phyloP scores from a whole-genome alignment of 2,888 invertebrate species.

The Poecilobothrus nobilitatus region DNA sequence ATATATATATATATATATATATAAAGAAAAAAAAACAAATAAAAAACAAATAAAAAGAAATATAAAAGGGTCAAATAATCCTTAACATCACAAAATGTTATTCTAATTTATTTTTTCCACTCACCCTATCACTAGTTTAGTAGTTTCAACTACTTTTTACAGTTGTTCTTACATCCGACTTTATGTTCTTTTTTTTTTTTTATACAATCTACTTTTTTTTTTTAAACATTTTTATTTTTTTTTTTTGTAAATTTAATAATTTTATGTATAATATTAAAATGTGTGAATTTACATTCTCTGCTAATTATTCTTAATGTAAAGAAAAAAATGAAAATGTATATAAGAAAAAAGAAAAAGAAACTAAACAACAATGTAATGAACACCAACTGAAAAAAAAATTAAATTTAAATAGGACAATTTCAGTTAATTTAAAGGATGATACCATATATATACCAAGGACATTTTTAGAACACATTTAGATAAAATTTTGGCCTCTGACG shows the following conservation, averaged over 20 bases:
- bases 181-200: too few species aligned
- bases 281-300: neutral
- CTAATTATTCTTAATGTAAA: neutral
- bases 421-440: neutral
- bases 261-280: slow-evolving; percentile 2
- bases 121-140: neutral
- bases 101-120: neutral
- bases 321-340: neutral
- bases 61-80: neutral
- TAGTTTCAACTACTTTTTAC: too few species aligned
- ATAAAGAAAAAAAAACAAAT: neutral
- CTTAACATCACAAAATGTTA: neutral
- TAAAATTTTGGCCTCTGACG: neutral
- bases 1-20: too few species aligned
- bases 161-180: too few species aligned
- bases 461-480: neutral
- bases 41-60: neutral
- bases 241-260: neutral
- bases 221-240: too few species aligned
- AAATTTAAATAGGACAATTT: slow-evolving; percentile 4
- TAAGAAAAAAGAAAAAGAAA: neutral
- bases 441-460: neutral
- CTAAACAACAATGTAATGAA: neutral
- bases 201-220: too few species aligned
- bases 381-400: neutral